These are phyloP conservation scores for Phoenicopterus ruber DNA, from an alignment of 2,113 vertebrate species.

Conservation along the genomic window DNA sequence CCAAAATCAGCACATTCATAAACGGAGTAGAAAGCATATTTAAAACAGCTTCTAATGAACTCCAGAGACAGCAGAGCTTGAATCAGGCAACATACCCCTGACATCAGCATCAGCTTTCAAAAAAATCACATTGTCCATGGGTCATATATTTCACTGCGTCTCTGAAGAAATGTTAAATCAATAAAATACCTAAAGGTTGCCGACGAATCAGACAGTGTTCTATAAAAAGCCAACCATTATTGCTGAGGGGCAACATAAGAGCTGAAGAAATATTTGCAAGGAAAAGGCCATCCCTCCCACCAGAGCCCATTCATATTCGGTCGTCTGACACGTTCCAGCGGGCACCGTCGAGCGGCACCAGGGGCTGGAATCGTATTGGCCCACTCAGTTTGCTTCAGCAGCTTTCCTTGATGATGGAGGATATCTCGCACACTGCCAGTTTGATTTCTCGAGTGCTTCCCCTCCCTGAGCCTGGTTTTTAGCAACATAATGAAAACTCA, in stretches of 20 bases:
- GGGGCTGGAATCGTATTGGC: not conserved
- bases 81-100: not conserved
- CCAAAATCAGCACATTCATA: not conserved
- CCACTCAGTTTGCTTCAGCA: not conserved
- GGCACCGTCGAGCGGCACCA: not conserved
- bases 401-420: not conserved
- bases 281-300: constrained; percentile 40
- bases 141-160: constrained; percentile 52
- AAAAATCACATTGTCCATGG: constrained; percentile 31
- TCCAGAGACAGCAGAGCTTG: constrained; percentile 1
- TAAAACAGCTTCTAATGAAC: constrained; percentile 39
- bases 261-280: constrained; percentile 60
- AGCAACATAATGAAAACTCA: not conserved
- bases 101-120: constrained; percentile 11
- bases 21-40: constrained; percentile 29
- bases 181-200: constrained; percentile 70
- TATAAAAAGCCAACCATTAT: constrained; percentile 53
- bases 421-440: not conserved
- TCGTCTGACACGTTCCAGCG: not conserved
- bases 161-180: constrained; percentile 72
- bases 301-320: not conserved
- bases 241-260: constrained; percentile 46
- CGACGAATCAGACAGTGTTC: constrained; percentile 47
- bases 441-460: not conserved
- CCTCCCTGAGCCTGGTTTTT: not conserved